These are phyloP conservation scores for Archips crataeganus DNA, from an alignment of 2,888 invertebrate genomes.

Conservation along the genomic window DNA sequence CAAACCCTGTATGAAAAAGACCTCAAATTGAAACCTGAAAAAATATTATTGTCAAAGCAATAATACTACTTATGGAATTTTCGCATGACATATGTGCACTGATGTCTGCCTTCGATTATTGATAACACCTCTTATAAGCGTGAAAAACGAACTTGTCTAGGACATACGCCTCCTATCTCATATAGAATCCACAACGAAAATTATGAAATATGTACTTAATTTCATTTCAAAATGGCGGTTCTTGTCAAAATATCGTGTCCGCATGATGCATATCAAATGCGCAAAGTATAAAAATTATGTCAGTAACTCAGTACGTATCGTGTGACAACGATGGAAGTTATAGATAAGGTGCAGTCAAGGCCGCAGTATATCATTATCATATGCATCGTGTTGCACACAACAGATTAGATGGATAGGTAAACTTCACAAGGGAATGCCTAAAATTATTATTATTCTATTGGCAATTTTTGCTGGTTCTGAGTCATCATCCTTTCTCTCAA, in stretches of 20 bases:
- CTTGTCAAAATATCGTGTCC: not conserved
- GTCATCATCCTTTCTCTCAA: too few species aligned
- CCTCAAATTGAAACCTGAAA: not conserved
- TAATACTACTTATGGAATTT: not conserved
- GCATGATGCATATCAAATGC: conserved; percentile 8
- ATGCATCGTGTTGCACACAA: conserved; percentile 57
- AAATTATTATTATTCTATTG: not conserved
- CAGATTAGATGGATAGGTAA: conserved; percentile 72
- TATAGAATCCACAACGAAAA: not conserved
- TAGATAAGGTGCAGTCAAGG: conserved; percentile 74
- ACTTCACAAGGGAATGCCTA: conserved; percentile 41
- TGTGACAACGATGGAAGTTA: conserved; percentile 39
- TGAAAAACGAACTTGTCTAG: conserved; percentile 2
- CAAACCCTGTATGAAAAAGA: not conserved
- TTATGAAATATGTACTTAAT: not conserved
- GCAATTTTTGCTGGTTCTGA: too few species aligned
- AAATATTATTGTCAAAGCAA: not conserved
- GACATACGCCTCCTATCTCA: not conserved
- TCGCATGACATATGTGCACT: conserved; percentile 15
- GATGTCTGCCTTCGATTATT: conserved; percentile 15
- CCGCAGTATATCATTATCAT: conserved; percentile 63
- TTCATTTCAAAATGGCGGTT: not conserved
- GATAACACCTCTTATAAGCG: conserved; percentile 27
- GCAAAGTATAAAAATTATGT: conserved; percentile 41
- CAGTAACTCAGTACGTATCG: conserved; percentile 42